Conservation (phyloP, 2,113 vertebrate genomes). For the Prionailurus viverrinus region DNA sequence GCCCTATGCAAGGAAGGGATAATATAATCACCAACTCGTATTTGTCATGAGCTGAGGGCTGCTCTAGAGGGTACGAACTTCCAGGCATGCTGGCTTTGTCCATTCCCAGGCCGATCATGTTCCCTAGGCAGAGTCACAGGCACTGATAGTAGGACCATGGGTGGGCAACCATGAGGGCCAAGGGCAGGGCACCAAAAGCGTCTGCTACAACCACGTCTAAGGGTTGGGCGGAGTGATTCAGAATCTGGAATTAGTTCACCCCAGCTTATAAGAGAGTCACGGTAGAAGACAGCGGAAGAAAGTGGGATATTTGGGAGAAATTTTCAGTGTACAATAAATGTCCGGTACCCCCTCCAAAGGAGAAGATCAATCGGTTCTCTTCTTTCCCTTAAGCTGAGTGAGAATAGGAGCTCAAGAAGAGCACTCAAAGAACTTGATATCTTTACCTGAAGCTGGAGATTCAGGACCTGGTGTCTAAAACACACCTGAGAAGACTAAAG, state of each 20-base stretch:
- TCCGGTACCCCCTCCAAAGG: neutral
- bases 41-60: neutral
- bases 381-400: neutral
- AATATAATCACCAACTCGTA: neutral
- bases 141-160: neutral
- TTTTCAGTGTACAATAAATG: neutral
- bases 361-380: neutral
- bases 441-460: neutral
- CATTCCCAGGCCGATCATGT: neutral
- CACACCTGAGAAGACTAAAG: neutral
- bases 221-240: neutral
- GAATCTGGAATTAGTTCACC: neutral
- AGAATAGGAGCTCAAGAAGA: neutral
- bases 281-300: neutral
- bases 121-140: neutral
- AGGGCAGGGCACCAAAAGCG: neutral
- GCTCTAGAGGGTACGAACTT: neutral
- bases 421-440: neutral
- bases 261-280: neutral
- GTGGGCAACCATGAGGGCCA: neutral
- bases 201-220: neutral
- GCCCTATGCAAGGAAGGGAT: neutral
- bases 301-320: neutral
- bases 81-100: neutral
- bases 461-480: neutral